Percentiles rank a stretch among this genome's conserved stretches.
phyloP scores from a whole-genome alignment of 53 echinoderm and acorn worm species.

The Holothuria scabra region DNA sequence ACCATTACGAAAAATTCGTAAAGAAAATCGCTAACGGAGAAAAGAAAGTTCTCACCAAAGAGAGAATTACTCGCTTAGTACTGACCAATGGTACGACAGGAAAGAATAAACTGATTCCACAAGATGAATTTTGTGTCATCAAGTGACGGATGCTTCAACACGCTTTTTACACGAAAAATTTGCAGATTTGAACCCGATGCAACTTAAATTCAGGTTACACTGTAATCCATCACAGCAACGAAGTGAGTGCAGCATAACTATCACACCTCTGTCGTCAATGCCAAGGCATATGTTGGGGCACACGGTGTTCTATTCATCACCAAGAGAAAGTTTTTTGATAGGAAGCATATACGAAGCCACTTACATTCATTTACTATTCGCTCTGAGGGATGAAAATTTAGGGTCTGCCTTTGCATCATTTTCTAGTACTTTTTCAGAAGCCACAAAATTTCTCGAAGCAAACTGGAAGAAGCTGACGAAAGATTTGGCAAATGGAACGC shows the following conservation, averaged over 20 bases:
- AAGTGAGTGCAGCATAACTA: constrained; percentile 1
- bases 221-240: background rate
- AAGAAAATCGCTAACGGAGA: constrained; percentile 73
- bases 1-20: constrained; percentile 65
- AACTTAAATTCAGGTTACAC: background rate
- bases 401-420: constrained; percentile 36
- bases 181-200: constrained; percentile 14
- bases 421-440: constrained; percentile 49
- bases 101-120: constrained; percentile 65
- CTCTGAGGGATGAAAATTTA: constrained; percentile 66
- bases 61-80: constrained; percentile 46
- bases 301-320: constrained; percentile 22
- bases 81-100: constrained; percentile 82
- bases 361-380: constrained; percentile 78
- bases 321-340: constrained; percentile 18
- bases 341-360: constrained; percentile 29
- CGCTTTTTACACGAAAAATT: constrained; percentile 13
- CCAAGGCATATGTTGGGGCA: background rate
- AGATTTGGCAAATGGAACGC: constrained; percentile 61
- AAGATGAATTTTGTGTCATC: constrained; percentile 9
- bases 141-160: background rate
- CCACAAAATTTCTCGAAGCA: constrained; percentile 56
- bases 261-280: background rate
- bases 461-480: constrained; percentile 66
- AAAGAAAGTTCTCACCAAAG: constrained; percentile 58